Evolutionary conservation across 1,140 invertebrate species (phyloP), one percentile per base, ranked within the genome.

Genomic region (Drosophila eugracilis): DNA sequence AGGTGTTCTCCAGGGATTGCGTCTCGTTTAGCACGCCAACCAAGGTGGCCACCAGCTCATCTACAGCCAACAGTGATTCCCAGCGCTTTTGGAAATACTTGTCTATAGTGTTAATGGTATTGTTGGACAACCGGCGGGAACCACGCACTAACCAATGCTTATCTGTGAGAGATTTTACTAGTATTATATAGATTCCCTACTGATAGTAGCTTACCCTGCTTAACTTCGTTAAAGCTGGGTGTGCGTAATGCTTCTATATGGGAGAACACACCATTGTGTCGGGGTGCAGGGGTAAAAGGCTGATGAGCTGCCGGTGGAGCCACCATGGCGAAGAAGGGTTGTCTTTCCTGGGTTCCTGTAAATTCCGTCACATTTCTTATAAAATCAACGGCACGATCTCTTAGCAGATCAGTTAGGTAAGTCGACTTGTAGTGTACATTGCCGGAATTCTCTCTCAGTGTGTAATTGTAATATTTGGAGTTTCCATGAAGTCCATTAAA

Each of bases 391-490:
- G 94, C 93, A 50, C 93, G 92, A 47, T 93, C 83, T 59, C 90
- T 92, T 72, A 98, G 94, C 57, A 97, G 93, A 93, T 98, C 96
- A 4, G 97, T 98, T 5, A 98, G 92, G 89, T 98, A 98, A 24
- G 93, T 91, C n/a, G 92, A 75, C 14, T 94, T 94, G 74, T 94
- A 93, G 42, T 93, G 92, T 41, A 92, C 93, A 26, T 93, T 91
- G 0, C 93, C 93, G 5, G 95, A 96, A 92, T 98, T 97, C 47
- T 97, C 93, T 2, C 96, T 97, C n/a, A 98, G 91, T 0, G 94
- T 94, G 84, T 97, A 98, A 92, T 97, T 95, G 85, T 97, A 98
- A 92, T 98, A 98, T 22, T 93, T 94, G 0, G 97, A 98, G 89
- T 98, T 97, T 14, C 96, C 96, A 48, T 96, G 93, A 14, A 97